Conservation (phyloP, 2,888 invertebrate species). For the Tanypteryx hageni region DNA sequence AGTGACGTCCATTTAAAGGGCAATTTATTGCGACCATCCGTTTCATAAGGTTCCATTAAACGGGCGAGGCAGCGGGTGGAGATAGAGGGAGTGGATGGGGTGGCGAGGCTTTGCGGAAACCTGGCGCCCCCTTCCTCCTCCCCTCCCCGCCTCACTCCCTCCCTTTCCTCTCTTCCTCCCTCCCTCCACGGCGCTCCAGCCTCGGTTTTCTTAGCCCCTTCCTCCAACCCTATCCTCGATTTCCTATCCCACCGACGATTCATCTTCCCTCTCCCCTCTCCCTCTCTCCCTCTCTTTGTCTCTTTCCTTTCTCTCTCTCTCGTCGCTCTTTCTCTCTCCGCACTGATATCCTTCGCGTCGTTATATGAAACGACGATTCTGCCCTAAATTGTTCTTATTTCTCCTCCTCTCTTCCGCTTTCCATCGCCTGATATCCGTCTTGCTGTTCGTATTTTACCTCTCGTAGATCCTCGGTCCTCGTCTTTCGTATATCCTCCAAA, state of each 20-base stretch:
- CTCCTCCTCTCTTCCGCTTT: neutral
- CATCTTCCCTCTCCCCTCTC: constrained; percentile 22
- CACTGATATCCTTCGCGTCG: neutral
- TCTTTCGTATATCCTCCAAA: neutral
- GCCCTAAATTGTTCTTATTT: neutral
- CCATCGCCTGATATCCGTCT: neutral
- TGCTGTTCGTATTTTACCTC: neutral
- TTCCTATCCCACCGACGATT: neutral
- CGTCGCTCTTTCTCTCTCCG: neutral
- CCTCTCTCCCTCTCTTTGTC: neutral
- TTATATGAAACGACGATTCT: neutral
- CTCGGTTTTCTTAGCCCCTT: neutral
- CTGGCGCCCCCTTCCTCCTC: neutral
- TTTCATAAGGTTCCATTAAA: constrained; percentile 64
- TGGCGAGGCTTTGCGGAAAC: neutral
- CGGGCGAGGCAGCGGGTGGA: constrained; percentile 1
- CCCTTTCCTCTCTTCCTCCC: neutral
- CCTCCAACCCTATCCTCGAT: neutral
- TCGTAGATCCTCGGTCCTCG: neutral
- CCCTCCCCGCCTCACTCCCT: neutral
- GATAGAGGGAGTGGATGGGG: neutral
- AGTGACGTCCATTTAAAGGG: constrained; percentile 59
- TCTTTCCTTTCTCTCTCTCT: too few species aligned
- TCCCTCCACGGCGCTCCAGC: neutral
- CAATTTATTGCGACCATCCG: constrained; percentile 64